Evolutionary conservation across 23 tunicate species (phyloP), one percentile per base, ranked within the genome.

Genomic region (Phallusia fumigata): DNA sequence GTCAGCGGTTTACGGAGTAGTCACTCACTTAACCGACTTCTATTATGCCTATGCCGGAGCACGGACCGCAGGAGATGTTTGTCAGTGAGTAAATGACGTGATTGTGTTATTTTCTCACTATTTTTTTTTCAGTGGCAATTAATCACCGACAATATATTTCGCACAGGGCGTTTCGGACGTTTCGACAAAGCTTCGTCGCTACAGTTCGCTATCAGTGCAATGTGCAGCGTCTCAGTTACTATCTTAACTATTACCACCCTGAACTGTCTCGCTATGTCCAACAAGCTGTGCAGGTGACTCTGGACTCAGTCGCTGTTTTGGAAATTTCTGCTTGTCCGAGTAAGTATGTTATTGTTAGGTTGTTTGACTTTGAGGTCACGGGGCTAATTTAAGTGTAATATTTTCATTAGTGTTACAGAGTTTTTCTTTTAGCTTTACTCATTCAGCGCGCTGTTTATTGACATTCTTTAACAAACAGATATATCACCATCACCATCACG

Each of bases 211-310:
- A 19, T 33, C 78, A 74, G 12, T 34, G 78, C 78, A 74, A 31
- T 10, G 5, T 34, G 45, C 12, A 33, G 45, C 28, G 44, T 33
- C 35, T 74, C 5, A 19, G 32, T 33, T 74, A 58, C 16, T 58
- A 21, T 22, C 28, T 58, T 2, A 58, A 8, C 69, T 22, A 58
- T 13, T 58, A 6, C 5, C 80, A 36, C 47, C 80, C 80, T 22
- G 80, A 36, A 28, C 53, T 77, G 5, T 77, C 10, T 53, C 31
- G 35, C 47, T 77, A 77, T 53, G 50, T 45, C 8, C 31, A 22
- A 28, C 80, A 77, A 77, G 80, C 80, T 77, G 22, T 11, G 47
- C 52, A 77, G 12, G 80, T 77, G 24, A 45, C 53, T 22, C 15
- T 77, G 21, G 50, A 77, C 30, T 36, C 52, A 3, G 50, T 77